Evolutionary conservation across 2,797 vertebrate species (phyloP), one percentile per base, ranked within the genome.

Genomic region (Taenioides sp.): DNA sequence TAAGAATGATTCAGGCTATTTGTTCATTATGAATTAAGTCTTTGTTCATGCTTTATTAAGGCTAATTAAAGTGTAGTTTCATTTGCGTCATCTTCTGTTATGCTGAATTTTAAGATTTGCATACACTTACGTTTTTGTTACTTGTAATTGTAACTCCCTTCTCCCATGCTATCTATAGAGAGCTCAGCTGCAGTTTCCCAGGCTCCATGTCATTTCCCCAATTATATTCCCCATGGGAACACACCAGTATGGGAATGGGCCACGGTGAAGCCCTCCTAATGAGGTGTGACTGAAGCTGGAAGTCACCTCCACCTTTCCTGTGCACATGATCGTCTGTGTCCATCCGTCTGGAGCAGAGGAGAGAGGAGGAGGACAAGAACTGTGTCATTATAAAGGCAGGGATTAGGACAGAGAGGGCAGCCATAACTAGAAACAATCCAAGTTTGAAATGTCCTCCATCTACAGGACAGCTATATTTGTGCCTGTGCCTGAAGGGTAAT

Each of bases 301-400:
- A 91, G 83, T 89, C 84, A 87, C 81, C 83, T 83, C 81, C 86
- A 87, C 89, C 89, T 91, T 90, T 85, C 80, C 80, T 83, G 84
- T 87, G 83, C 77, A 78, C 64, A 85, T 84, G 84, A 88, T 88
- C 83, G 81, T 86, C 80, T 87, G 81, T 87, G 79, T 83, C 83
- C 81, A 81, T 89, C 86, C 82, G 76, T 87, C 84, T 88, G 75
- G 68, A 72, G 71, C 66, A 78, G 64, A 72, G 79, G 55, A 14
- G 75, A 61, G 79, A 65, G 72, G 63, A 69, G 67, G 71, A 66
- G 74, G 43, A 72, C 71, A 66, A 52, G 69, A 72, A 62, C 71
- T 68, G 71, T 67, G 81, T 86, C 86, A 89, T 91, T 88, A 90
- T 82, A 88, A 84, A 71, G 52, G 73, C 55, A 85, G 80, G 80